Conservation (phyloP, 2,113 vertebrate species). For the Ancistrus triradiatus region DNA sequence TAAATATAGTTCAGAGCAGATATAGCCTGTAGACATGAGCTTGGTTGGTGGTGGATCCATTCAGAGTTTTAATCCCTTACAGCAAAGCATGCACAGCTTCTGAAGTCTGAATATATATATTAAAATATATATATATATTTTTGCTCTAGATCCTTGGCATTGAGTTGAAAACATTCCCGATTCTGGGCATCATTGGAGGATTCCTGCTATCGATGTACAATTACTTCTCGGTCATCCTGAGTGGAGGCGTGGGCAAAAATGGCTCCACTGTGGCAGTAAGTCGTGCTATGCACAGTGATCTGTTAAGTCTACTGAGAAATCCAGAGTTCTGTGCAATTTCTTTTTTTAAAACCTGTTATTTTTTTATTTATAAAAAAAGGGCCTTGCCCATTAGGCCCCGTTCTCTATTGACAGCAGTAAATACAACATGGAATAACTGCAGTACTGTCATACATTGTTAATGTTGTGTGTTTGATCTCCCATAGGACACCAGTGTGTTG, state of each 20-base stretch:
- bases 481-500: constrained; percentile 93
- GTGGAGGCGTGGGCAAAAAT: constrained; percentile 92
- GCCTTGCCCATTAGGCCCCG: too few species aligned
- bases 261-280: constrained; percentile 96
- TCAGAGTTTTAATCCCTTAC: constrained; percentile 50
- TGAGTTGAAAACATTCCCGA: constrained; percentile 76
- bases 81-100: constrained; percentile 48
- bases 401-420: too few species aligned
- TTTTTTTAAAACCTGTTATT: too few species aligned
- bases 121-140: too few species aligned
- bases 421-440: too few species aligned
- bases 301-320: too few species aligned
- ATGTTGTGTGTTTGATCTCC: too few species aligned
- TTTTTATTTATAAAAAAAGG: too few species aligned
- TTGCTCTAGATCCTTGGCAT: constrained; percentile 80
- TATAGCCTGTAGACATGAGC: constrained; percentile 59
- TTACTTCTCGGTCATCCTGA: constrained; percentile 91
- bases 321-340: too few species aligned
- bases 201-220: constrained; percentile 83
- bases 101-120: too few species aligned
- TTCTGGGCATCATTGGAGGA: constrained; percentile 82
- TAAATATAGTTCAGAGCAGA: constrained; percentile 58
- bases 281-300: background rate
- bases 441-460: too few species aligned
- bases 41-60: constrained; percentile 60